phyloP scores from a whole-genome alignment of 2,113 vertebrate species.

The Heloderma charlesbogerti region DNA sequence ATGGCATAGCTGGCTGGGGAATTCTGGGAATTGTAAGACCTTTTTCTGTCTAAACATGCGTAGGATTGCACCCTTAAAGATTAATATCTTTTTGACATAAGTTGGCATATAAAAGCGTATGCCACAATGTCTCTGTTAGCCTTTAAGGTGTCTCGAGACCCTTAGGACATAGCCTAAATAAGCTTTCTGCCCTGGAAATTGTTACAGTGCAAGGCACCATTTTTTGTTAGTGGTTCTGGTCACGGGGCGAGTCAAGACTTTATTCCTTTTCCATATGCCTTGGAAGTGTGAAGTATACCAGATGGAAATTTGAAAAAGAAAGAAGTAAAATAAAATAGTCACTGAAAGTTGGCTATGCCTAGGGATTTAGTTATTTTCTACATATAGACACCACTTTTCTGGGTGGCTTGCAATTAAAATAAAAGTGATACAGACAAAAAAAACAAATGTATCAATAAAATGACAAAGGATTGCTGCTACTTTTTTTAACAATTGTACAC shows the following conservation, averaged over 20 bases:
- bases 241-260: background rate
- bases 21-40: too few relatives aligned
- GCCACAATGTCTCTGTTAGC: background rate
- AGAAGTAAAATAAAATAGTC: background rate
- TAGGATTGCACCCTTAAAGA: too few relatives aligned
- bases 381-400: background rate
- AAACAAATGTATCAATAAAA: background rate
- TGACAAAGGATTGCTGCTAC: too few relatives aligned
- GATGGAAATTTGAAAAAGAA: too few relatives aligned
- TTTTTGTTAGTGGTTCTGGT: background rate
- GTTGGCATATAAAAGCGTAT: background rate
- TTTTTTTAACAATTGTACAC: background rate
- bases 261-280: background rate
- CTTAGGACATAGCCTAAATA: background rate
- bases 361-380: background rate
- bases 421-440: background rate
- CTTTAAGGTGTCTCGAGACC: background rate
- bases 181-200: too few relatives aligned
- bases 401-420: background rate
- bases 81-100: background rate
- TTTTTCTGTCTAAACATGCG: too few relatives aligned
- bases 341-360: background rate
- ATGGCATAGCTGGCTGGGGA: too few relatives aligned
- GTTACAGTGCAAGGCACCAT: background rate
- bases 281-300: background rate